Conservation (phyloP, 2,888 invertebrate species). For the Tortricodes alternella region DNA sequence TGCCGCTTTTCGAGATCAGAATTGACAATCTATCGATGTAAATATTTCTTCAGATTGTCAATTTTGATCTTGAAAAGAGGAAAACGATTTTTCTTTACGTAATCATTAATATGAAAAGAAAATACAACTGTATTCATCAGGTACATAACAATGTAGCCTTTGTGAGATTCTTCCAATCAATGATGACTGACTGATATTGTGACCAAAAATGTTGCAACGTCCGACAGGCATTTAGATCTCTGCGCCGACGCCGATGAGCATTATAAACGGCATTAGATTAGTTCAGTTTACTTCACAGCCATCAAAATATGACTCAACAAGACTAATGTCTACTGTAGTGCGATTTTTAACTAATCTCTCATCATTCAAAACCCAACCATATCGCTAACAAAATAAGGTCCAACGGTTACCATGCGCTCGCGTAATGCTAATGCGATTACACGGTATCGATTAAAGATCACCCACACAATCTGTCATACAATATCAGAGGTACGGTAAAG, state of each 20-base stretch:
- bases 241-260: neutral
- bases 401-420: neutral
- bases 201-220: too few relatives aligned
- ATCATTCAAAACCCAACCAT: neutral
- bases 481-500: conserved; percentile 42
- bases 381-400: neutral
- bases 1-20: too few relatives aligned
- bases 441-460: conserved; percentile 64
- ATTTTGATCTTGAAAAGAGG: too few relatives aligned
- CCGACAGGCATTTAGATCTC: neutral
- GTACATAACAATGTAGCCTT: too few relatives aligned
- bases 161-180: too few relatives aligned
- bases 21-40: too few relatives aligned
- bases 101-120: too few relatives aligned
- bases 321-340: conserved; percentile 44
- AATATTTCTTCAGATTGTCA: too few relatives aligned
- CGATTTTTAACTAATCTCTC: conserved; percentile 19
- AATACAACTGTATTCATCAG: too few relatives aligned
- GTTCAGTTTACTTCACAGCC: conserved; percentile 25
- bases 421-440: conserved; percentile 62
- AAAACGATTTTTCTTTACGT: too few relatives aligned
- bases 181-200: too few relatives aligned
- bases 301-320: conserved; percentile 59
- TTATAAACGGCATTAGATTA: conserved; percentile 16
- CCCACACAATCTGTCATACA: conserved; percentile 33